A percentile compares a stretch with the other conserved stretches of the same genome.
phyloP scores from a whole-genome alignment of 2,888 invertebrate species.

The Sesia apiformis region DNA sequence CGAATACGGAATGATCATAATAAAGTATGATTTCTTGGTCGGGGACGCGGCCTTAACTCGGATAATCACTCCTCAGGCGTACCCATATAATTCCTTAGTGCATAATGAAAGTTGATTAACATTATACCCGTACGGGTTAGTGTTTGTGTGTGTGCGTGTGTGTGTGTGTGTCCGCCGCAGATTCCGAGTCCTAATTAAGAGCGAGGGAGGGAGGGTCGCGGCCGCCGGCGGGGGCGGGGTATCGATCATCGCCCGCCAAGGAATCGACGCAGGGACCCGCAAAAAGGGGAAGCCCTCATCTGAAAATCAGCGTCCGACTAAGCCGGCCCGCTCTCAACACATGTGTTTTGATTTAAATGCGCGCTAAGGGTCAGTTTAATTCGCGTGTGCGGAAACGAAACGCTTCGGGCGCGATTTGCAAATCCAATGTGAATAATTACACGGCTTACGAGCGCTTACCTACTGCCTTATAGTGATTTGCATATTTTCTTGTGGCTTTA shows the following conservation, averaged over 20 bases:
- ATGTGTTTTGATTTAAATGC: slow-evolving; percentile 72
- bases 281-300: slow-evolving; percentile 70
- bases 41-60: slow-evolving; percentile 63
- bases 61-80: slow-evolving; percentile 73
- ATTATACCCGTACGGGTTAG: slow-evolving; percentile 39
- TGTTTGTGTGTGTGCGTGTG: slow-evolving; percentile 19
- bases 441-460: slow-evolving; percentile 71
- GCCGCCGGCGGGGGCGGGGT: slow-evolving; percentile 58
- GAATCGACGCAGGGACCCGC: slow-evolving; percentile 72
- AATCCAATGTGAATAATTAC: slow-evolving; percentile 74
- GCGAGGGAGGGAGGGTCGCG: slow-evolving; percentile 75
- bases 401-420: slow-evolving; percentile 67
- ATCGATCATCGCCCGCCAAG: slow-evolving; percentile 72
- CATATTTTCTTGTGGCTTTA: slow-evolving; percentile 72
- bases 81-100: slow-evolving; percentile 74
- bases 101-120: slow-evolving; percentile 76
- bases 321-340: slow-evolving; percentile 66
- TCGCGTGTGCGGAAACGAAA: slow-evolving; percentile 56
- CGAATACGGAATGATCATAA: slow-evolving; percentile 61
- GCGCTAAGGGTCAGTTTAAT: slow-evolving; percentile 68
- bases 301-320: slow-evolving; percentile 67
- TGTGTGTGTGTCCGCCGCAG: slow-evolving; percentile 83
- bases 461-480: slow-evolving; percentile 71
- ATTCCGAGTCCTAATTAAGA: slow-evolving; percentile 91
- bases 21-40: slow-evolving; percentile 73